Evolutionary conservation across 2,113 vertebrate genomes (phyloP), one percentile per base, ranked within the genome.

Genomic region (Grus americana): DNA sequence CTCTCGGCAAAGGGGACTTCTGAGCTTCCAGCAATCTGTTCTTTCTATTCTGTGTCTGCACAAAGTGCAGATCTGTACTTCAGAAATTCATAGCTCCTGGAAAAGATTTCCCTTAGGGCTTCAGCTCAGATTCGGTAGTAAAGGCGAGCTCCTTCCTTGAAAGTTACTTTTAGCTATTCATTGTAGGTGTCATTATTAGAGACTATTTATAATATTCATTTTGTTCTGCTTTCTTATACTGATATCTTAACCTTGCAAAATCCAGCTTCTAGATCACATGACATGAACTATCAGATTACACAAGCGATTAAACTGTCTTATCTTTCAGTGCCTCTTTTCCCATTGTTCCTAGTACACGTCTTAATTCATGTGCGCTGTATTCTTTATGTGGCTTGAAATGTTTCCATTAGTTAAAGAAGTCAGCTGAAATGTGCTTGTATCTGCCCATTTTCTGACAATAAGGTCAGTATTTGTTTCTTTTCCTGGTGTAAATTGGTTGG

Each of bases 281-380:
- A 68, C 22, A 13, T n/a, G 54, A 89, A 17, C 62, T 72, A 90
- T 95, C 88, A 88, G 85, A 90, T 96, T 88, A 86, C 75, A 62
- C 38, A 90, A 91, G 29, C 62, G 80, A 79, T 93, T 95, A 95
- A 96, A 92, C 65, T 46, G 65, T 84, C 88, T 93, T 94, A 95
- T 85, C 80, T 96, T 92, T 97, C 89, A 91, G 62, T 93, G 83
- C 88, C 88, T 92, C 62, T 85, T 94, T 92, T 66, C 46, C 40
- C 24, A 73, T 79, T 96, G 80, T 96, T 91, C 78, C 89, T 82
- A 36, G 27, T 36, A 59, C 32, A 66, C 0, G 0, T 96, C 96
- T 96, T 90, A 92, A 95, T 97, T 94, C 89, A 59, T 42, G 22
- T 0, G 2, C 2, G 0, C 62, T 38, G n/a, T 95, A 36, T 73